Evolutionary conservation across 2,797 vertebrate genomes (phyloP).

Genomic region (Pseudochirops cupreus): DNA sequence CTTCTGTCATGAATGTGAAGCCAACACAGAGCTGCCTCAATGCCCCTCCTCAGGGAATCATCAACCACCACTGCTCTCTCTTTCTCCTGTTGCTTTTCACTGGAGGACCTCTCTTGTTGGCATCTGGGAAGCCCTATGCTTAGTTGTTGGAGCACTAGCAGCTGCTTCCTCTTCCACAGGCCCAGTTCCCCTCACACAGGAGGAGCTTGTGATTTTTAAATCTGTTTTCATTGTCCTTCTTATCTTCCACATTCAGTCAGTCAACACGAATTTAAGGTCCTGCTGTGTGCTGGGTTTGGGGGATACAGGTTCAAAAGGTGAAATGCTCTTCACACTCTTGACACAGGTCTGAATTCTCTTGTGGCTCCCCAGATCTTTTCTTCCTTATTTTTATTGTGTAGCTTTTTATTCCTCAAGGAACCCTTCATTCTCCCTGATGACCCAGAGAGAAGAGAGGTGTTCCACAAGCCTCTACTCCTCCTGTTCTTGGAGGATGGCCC

Average conservation of each 20-base stretch:
- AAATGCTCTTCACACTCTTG: not conserved
- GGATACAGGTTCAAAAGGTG: not conserved
- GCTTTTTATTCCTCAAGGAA: not conserved
- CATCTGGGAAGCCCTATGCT: not conserved
- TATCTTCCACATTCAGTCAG: not conserved
- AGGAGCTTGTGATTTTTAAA: not conserved
- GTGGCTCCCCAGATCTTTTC: not conserved
- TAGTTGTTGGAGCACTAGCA: not conserved
- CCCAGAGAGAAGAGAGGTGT: not conserved
- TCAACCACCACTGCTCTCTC: not conserved
- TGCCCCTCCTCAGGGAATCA: not conserved
- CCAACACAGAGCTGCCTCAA: not conserved
- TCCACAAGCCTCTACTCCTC: not conserved
- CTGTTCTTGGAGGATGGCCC: not conserved
- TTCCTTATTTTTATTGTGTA: not conserved
- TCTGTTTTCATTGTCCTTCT: not conserved
- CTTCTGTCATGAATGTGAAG: not conserved
- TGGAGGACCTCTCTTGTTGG: not conserved
- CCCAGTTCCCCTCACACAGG: not conserved
- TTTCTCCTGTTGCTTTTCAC: not conserved
- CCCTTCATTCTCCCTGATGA: not conserved
- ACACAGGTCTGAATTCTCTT: not conserved
- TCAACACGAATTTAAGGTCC: not conserved
- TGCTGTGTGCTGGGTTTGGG: not conserved
- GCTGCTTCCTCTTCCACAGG: not conserved